Conservation (phyloP, 2,113 vertebrate species). For the Tyrannus savana region DNA sequence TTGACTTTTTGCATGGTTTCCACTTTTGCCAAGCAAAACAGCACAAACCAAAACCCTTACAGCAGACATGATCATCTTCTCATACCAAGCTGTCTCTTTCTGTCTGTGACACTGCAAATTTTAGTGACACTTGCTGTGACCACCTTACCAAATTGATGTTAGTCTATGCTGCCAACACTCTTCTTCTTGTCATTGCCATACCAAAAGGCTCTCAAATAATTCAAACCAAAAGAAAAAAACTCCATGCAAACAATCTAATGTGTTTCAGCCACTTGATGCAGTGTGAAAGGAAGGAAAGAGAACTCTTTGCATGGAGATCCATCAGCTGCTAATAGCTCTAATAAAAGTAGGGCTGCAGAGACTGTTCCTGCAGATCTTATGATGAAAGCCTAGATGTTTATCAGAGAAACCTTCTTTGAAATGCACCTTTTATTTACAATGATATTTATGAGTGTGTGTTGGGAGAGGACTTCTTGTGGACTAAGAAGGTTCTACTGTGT, state of each 20-base stretch:
- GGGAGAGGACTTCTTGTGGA: neutral
- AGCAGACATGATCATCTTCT: neutral
- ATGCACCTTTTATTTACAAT: neutral
- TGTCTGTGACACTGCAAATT: neutral
- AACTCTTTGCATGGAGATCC: neutral
- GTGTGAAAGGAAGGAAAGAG: neutral
- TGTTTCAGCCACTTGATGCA: neutral
- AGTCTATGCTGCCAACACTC: neutral
- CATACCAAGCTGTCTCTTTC: neutral
- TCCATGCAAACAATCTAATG: neutral
- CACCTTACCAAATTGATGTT: neutral
- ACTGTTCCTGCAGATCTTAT: neutral
- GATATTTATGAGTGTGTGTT: neutral
- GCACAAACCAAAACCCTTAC: neutral
- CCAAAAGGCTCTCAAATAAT: neutral
- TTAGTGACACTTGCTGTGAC: neutral
- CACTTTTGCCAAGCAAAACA: neutral
- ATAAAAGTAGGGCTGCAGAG: neutral
- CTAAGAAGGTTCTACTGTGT: neutral
- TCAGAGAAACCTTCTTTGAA: neutral
- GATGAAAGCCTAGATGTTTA: neutral
- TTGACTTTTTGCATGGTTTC: neutral
- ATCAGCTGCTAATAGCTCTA: neutral
- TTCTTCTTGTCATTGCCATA: neutral
- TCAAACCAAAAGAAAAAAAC: neutral